phyloP scores from a whole-genome alignment of 2,888 invertebrate genomes.

The Agonum fuliginosum region DNA sequence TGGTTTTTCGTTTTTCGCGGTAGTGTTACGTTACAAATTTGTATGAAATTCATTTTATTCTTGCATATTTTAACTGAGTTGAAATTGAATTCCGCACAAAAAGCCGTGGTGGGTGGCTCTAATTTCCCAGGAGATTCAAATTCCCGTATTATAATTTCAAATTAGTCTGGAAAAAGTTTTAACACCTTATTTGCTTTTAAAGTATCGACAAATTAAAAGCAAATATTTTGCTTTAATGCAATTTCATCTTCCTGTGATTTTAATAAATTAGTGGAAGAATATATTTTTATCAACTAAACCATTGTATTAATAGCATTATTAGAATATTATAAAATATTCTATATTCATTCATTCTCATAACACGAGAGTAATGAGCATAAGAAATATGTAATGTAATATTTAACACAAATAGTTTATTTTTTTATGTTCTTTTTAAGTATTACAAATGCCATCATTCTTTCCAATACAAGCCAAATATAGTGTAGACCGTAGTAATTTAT shows the following conservation, averaged over 20 bases:
- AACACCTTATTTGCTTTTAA: conserved; percentile 51
- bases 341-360: no score
- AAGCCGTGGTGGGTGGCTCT: conserved; percentile 49
- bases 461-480: no score
- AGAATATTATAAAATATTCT: no score
- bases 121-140: conserved; percentile 56
- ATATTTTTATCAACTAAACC: no score
- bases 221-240: conserved; percentile 40
- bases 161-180: conserved; percentile 49
- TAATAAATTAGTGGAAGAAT: background rate
- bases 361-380: no score
- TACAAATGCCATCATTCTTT: no score
- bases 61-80: conserved; percentile 56
- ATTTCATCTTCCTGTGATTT: conserved; percentile 4
- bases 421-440: no score
- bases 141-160: conserved; percentile 56
- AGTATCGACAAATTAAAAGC: conserved; percentile 45
- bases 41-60: conserved; percentile 57
- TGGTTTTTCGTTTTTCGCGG: conserved; percentile 11
- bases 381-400: no score
- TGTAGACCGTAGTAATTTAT: no score
- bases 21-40: conserved; percentile 54
- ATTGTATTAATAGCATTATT: no score
- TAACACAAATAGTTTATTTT: no score
- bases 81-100: conserved; percentile 56